These are phyloP conservation scores for Morpho deidamia DNA, from an alignment of 2,888 invertebrate species.

Conservation along the genomic window DNA sequence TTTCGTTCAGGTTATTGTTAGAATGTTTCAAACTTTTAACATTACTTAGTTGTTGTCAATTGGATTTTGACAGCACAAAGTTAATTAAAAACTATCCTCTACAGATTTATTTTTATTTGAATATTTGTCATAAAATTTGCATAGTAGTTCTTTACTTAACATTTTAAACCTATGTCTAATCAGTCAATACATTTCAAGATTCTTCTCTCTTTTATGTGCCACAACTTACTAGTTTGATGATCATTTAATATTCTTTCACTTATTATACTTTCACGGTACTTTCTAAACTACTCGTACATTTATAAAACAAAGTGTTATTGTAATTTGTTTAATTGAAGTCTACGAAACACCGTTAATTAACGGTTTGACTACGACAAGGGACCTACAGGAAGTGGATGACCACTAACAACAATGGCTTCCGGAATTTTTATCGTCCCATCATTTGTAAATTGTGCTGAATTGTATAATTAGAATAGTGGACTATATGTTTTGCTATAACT, in stretches of 20 bases:
- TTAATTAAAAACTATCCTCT: too few relatives aligned
- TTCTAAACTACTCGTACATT: background rate
- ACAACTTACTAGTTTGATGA: too few relatives aligned
- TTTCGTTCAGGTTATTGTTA: conserved; percentile 4
- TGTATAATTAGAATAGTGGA: conserved; percentile 12
- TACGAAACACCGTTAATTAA: conserved; percentile 49
- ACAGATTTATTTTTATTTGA: too few relatives aligned
- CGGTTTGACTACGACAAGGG: conserved; percentile 53
- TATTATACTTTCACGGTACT: too few relatives aligned
- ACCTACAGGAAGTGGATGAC: conserved; percentile 52
- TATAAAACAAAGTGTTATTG: background rate
- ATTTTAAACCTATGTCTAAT: too few relatives aligned
- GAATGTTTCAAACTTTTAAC: background rate
- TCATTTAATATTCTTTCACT: too few relatives aligned
- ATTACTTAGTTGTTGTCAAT: background rate
- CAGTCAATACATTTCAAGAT: too few relatives aligned
- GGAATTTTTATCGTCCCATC: conserved; percentile 37
- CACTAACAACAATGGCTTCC: conserved; percentile 50
- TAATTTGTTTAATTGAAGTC: conserved; percentile 38
- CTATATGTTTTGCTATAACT: background rate
- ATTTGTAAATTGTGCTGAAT: conserved; percentile 10
- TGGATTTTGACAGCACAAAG: background rate
- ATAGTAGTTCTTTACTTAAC: too few relatives aligned
- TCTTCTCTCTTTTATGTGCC: too few relatives aligned
- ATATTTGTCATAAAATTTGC: too few relatives aligned